Evolutionary conservation across 2,113 vertebrate species (phyloP).

Genomic region (Etheostoma spectabile): DNA sequence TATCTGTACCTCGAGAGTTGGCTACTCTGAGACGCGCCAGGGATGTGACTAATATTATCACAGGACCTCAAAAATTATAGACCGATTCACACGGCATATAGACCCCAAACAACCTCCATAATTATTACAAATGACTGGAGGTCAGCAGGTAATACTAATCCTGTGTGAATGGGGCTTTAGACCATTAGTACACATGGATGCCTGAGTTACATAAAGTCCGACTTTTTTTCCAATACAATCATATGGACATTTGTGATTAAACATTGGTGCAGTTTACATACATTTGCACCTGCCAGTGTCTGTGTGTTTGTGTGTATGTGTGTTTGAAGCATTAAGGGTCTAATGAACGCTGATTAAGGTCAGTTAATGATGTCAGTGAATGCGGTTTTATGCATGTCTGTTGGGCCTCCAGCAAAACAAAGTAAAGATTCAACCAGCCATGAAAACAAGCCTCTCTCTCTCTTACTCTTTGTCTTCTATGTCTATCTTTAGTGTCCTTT

Average conservation of each 20-base stretch:
- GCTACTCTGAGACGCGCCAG: too few relatives aligned
- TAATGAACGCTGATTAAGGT: slow-evolving; percentile 37
- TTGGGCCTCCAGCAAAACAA: slow-evolving; percentile 56
- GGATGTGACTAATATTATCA: too few relatives aligned
- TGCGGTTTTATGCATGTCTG: slow-evolving; percentile 49
- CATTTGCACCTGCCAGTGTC: neutral
- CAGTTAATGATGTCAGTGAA: slow-evolving; percentile 45
- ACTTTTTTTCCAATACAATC: neutral
- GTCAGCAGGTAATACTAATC: too few relatives aligned
- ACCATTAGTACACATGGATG: neutral
- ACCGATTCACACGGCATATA: too few relatives aligned
- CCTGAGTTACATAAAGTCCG: neutral
- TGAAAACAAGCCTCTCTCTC: slow-evolving; percentile 30
- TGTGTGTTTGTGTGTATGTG: slow-evolving; percentile 4
- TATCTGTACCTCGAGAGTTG: too few relatives aligned
- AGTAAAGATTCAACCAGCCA: slow-evolving; percentile 58
- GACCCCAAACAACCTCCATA: too few relatives aligned
- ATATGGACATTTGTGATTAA: neutral
- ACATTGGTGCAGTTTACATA: neutral
- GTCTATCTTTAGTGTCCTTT: neutral
- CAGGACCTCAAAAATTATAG: too few relatives aligned
- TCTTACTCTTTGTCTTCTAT: slow-evolving; percentile 8
- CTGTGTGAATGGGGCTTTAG: too few relatives aligned
- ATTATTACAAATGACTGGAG: too few relatives aligned
- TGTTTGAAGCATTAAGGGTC: neutral